phyloP scores from a whole-genome alignment of 53 echinoderm and acorn worm genomes.

The Paracentrotus lividus region DNA sequence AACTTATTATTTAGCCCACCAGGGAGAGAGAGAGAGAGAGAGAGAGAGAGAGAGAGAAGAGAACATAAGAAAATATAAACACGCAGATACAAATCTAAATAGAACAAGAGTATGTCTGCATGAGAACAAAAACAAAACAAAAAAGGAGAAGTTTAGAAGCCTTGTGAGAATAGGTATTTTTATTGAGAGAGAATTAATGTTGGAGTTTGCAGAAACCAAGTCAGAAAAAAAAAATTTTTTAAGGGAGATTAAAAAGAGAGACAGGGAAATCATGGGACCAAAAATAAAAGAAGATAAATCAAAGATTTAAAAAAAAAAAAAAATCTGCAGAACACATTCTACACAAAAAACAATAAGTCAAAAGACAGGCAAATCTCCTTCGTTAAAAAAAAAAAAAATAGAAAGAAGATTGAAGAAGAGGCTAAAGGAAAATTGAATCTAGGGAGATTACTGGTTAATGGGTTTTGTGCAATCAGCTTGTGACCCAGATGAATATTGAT shows the following conservation, averaged over 20 bases:
- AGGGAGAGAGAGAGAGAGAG: conserved; percentile 8
- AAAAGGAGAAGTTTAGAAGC: background rate
- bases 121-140: background rate
- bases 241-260: background rate
- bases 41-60: background rate
- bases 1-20: background rate
- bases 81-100: background rate
- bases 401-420: background rate
- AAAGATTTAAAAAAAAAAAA: no score
- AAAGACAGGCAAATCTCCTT: background rate
- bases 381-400: background rate
- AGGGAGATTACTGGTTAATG: conserved; percentile 41
- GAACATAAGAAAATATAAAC: background rate
- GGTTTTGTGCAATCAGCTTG: conserved; percentile 66
- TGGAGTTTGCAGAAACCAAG: background rate
- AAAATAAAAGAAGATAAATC: background rate
- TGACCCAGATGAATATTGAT: conserved; percentile 54
- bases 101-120: no score
- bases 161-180: background rate
- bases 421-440: conserved; percentile 23
- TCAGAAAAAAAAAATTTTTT: no score
- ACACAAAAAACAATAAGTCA: background rate
- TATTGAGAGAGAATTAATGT: background rate
- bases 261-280: background rate
- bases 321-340: background rate